Percentiles rank a stretch among this genome's conserved stretches.
These are phyloP conservation scores for Neogobius melanostomus DNA, from an alignment of 2,113 vertebrate genomes.

Conservation along the genomic window DNA sequence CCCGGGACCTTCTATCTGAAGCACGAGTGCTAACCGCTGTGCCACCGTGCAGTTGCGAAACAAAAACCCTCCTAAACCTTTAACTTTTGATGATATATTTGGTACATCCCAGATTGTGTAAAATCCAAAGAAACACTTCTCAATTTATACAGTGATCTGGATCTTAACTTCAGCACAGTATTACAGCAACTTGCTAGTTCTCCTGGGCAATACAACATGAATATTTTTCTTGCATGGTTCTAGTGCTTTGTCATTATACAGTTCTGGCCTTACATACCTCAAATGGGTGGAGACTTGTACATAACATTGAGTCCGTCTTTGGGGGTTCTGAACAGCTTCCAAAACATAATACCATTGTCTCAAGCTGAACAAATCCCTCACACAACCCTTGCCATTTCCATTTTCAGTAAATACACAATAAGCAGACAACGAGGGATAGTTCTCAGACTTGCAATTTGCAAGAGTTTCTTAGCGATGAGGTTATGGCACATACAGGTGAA, in stretches of 20 bases:
- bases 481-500: neutral
- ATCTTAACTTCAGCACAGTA: too few species aligned
- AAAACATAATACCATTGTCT: constrained; percentile 36
- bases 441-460: constrained; percentile 11
- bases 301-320: constrained; percentile 42
- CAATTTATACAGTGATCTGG: too few species aligned
- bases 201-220: constrained; percentile 29
- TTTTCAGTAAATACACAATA: constrained; percentile 23
- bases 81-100: too few species aligned
- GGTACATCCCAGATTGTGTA: too few species aligned
- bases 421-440: constrained; percentile 27
- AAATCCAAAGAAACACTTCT: too few species aligned
- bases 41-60: too few species aligned
- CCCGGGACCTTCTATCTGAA: too few species aligned
- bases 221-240: constrained; percentile 51
- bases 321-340: constrained; percentile 13
- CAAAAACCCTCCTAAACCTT: too few species aligned
- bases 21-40: too few species aligned
- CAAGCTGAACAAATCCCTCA: constrained; percentile 40
- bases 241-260: constrained; percentile 39
- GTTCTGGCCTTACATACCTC: constrained; percentile 38
- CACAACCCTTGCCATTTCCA: constrained; percentile 40
- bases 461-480: constrained; percentile 10
- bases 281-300: constrained; percentile 55
- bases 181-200: neutral